Base-by-base conservation (phyloP, 2,888 invertebrate species). In the Entomobrya multifasciata region DNA sequence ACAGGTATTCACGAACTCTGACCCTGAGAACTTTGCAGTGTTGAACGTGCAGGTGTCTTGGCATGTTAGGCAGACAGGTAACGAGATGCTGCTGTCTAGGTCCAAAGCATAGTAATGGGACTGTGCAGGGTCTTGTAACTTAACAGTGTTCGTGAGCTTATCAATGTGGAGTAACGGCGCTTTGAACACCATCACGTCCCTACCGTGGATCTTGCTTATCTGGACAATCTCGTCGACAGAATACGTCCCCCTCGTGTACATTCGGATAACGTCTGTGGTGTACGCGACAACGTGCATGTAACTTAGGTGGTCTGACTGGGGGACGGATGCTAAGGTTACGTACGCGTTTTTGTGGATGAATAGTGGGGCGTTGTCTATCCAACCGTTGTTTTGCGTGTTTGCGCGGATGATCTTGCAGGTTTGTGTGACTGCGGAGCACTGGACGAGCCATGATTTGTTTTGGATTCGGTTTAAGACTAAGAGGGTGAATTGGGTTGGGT, bases 331-430 rank as follows among this genome's bases (percentile, higher is more conserved):
- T 4, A 74, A 11, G 15, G 13, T 13, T 1, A 74, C 17, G 25
- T 49, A 49, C 52, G 25, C 74, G 49, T 74, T 52, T 1, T n/a
- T 27, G 25, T n/a, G 27, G 5, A 4, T 1, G 1, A 13, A 52
- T 13, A 74, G 5, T 0, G 96, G 94, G 41, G 95, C 94, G 92
- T 91, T 91, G 91, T 91, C 91, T 11, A 91, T 85, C 97, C 96
- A 97, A 15, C 96, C 97, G 1, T 94, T 93, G 13, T 93, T 90
- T 91, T 96, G 95, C 0, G 92, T 92, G n/a, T 95, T 92, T 88
- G 92, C 94, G 88, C 92, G 93, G 91, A 74, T 27, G 4, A 30
- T 4, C 6, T 25, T 25, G 22, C 74, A 74, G 8, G 22, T 52
- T 1, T 52, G 49, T 4, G 25, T 25, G 2, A 3, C 5, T 5